Evolutionary conservation across 2,888 invertebrate species (phyloP), one percentile per base, ranked within the genome.

Genomic region (Cryptocephalus primarius): DNA sequence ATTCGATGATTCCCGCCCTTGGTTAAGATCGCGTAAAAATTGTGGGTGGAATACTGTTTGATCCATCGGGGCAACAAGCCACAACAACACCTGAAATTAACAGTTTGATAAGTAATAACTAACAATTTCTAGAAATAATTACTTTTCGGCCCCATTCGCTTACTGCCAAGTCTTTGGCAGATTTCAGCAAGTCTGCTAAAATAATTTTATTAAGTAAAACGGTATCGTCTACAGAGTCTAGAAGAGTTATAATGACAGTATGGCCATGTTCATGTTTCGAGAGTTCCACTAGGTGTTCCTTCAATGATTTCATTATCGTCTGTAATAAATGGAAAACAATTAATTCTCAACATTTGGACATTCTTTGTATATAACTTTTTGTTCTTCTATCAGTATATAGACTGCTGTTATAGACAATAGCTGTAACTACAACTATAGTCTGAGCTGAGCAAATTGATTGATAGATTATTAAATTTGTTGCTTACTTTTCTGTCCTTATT

Each of bases 171-270:
- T 83, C 83, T 52, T 78, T 74, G 13, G 88, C 62, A 49, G 82
- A 78, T 33, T 72, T 75, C 33, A 84, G 69, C 51, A 94, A 71
- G 50, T 85, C 84, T 52, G 82, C 73, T 9, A 88, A 72, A 39
- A 89, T 76, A 1, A 84, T 80, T 68, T 95, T 95, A 60, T 85
- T 85, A 13, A 94, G 77, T 0, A 95, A 75, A 45, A 89, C 88
- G 0, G 95, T 96, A 64, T 97, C 96, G 65, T 97, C 96, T 1
- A 93, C 83, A 0, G 81, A 75, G 66, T 96, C 95, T 55, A 95
- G 81, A 52, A 95, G 75, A 0, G 89, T 81, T 51, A 94, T 73
- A 31, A 96, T 70, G 14, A 89, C 78, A 32, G 85, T 72, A 66
- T 93, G 87, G 0, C 93, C 95, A 55, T 89, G 82, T 67, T 95